Base-by-base conservation (phyloP, 35 echinoderm and acorn worm genomes). In the Lytechinus variegatus region DNA sequence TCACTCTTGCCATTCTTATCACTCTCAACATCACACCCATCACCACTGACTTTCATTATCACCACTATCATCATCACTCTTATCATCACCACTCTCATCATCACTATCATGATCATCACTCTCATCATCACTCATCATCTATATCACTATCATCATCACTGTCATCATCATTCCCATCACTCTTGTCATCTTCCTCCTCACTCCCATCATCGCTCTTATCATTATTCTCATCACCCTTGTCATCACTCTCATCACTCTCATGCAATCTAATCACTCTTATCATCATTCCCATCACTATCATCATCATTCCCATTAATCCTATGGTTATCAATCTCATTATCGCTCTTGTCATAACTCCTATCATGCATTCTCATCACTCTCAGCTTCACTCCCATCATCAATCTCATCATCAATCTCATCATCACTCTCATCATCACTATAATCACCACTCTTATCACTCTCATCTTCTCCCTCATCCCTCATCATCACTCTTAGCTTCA, bases 211-310 rank as follows among this genome's bases (percentile, higher is more conserved):
- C 91, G 27, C 13, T 1, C 28, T 1, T 6, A 93, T 93, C 16
- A 12, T 93, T 53, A 93, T 1, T 54, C 9, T 55, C 91, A 93
- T 93, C 91, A 14, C 55, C 91, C 3, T n/a, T 5, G 3, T 54
- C 52, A 21, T 93, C 91, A n/a, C 52, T 9, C 24, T 92, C 91
- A 54, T 92, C 91, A 55, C 53, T 52, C 10, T n/a, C n/a, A n/a
- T n/a, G n/a, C n/a, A n/a, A n/a, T n/a, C n/a, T n/a, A n/a, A n/a
- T 93, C 91, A 56, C 8, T 27, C 27, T 54, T 19, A 93, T 93
- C 16, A 44, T 93, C 91, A 93, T 1, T 54, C 9, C 55, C 91
- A 93, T 93, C 91, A 54, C 55, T 53, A 54, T 6, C 8, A 3
- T 54, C 91, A 54, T 93, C 91, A 6, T n/a, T n/a, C n/a, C n/a